phyloP scores from a whole-genome alignment of 2,113 vertebrate genomes.

The Micromys minutus region DNA sequence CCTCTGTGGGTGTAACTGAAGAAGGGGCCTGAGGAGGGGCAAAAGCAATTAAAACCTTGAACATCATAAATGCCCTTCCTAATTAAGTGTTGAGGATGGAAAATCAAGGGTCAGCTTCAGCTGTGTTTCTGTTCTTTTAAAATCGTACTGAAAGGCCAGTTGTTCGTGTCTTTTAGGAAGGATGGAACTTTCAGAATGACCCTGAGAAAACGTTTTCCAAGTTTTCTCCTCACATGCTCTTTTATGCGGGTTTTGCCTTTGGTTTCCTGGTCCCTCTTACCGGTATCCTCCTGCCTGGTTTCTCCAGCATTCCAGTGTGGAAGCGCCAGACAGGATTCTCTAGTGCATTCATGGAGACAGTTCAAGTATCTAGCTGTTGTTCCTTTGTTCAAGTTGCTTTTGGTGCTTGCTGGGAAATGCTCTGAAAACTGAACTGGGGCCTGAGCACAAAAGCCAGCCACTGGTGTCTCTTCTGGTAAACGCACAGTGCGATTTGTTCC shows the following conservation, averaged over 20 bases:
- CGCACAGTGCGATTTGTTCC: constrained; percentile 56
- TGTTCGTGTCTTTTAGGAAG: constrained; percentile 44
- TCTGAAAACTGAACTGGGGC: constrained; percentile 63
- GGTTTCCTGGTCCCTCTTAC: background rate
- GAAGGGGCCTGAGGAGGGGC: background rate
- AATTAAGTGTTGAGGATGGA: constrained; percentile 64
- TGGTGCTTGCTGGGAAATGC: constrained; percentile 66
- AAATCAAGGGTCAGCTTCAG: constrained; percentile 50
- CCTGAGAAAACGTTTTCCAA: background rate
- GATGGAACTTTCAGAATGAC: constrained; percentile 48
- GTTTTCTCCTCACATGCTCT: background rate
- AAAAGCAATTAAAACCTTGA: constrained; percentile 70
- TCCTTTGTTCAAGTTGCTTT: constrained; percentile 66
- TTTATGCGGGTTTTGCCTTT: constrained; percentile 41
- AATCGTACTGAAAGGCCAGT: constrained; percentile 15
- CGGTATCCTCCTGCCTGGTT: background rate
- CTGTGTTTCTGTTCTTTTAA: constrained; percentile 59
- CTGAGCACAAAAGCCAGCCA: constrained; percentile 12
- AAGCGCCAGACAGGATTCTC: constrained; percentile 53
- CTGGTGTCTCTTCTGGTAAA: constrained; percentile 48
- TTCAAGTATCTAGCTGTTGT: constrained; percentile 67
- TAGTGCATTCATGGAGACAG: constrained; percentile 47
- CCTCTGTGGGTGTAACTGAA: constrained; percentile 24
- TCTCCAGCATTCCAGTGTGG: background rate
- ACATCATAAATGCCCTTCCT: constrained; percentile 53